A percentile compares a stretch with the other conserved stretches of the same genome.
phyloP scores from a whole-genome alignment of 1,140 invertebrate species.

The Drusus annulatus region DNA sequence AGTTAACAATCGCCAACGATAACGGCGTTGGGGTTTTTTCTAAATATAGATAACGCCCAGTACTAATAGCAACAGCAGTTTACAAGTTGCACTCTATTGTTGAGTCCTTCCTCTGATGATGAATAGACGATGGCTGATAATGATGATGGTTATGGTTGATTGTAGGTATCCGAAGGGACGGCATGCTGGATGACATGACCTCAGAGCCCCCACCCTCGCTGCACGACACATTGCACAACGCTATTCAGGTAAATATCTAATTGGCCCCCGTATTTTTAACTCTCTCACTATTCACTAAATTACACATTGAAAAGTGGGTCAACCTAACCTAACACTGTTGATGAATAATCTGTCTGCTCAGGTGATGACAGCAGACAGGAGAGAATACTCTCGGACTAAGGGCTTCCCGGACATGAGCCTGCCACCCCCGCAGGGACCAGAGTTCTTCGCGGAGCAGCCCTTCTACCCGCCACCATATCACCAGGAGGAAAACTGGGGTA shows the following conservation, averaged over 20 bases:
- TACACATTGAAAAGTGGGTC: not conserved
- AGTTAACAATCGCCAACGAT: no score
- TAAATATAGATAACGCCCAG: no score
- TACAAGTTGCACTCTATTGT: no score
- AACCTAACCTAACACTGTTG: conserved; percentile 20
- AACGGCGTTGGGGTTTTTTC: no score
- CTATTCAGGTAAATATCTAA: conserved; percentile 83
- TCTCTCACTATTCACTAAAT: no score
- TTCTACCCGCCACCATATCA: conserved; percentile 67
- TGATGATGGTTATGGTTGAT: no score
- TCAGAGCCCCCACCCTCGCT: conserved; percentile 62
- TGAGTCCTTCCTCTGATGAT: no score
- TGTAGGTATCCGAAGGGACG: conserved; percentile 54
- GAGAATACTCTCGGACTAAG: conserved; percentile 83
- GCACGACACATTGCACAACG: conserved; percentile 79
- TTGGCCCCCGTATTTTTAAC: no score
- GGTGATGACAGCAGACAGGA: conserved; percentile 89
- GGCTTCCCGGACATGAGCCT: conserved; percentile 78
- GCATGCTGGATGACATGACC: conserved; percentile 46
- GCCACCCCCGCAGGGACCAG: conserved; percentile 73
- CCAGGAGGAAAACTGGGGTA: conserved; percentile 80
- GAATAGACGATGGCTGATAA: no score
- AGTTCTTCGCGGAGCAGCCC: conserved; percentile 71
- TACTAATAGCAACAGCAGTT: no score
- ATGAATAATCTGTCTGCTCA: conserved; percentile 62